Conservation (phyloP, 2,113 vertebrate genomes). For the Odontophorus gujanensis region DNA sequence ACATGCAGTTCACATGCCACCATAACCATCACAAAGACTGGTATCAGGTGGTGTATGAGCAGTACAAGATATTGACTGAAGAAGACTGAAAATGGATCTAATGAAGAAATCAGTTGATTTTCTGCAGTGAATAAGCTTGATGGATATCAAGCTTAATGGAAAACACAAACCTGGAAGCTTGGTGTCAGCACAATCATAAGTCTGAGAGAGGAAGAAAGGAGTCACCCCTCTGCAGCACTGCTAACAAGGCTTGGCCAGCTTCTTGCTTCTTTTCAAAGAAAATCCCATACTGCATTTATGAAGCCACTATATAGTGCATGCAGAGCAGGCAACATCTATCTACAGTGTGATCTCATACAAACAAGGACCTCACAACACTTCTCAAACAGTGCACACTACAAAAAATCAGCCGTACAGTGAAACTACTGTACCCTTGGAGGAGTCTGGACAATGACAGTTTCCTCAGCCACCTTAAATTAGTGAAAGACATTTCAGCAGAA, state of each 20-base stretch:
- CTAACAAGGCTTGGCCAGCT: background rate
- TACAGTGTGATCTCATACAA: rapidly evolving
- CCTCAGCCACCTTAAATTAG: background rate
- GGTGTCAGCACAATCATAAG: background rate
- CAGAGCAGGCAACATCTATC: background rate
- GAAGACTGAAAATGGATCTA: background rate
- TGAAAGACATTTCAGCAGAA: background rate
- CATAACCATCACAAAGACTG: background rate
- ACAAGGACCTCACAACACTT: background rate
- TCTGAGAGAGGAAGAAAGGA: background rate
- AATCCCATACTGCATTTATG: background rate
- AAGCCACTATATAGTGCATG: background rate
- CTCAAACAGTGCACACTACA: background rate
- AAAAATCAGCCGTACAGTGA: background rate
- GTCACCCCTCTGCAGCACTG: background rate
- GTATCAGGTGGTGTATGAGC: no score
- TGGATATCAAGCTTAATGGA: background rate
- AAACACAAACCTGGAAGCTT: background rate
- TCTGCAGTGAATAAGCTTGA: background rate
- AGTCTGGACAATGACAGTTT: background rate
- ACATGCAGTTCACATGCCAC: background rate
- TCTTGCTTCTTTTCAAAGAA: background rate
- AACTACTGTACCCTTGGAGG: background rate
- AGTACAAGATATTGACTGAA: background rate
- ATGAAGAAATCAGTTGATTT: background rate